Percentiles rank a stretch among this genome's conserved stretches.
These are phyloP conservation scores for Cavia porcellus DNA, from an alignment of 2,113 vertebrate genomes.

Conservation along the genomic window DNA sequence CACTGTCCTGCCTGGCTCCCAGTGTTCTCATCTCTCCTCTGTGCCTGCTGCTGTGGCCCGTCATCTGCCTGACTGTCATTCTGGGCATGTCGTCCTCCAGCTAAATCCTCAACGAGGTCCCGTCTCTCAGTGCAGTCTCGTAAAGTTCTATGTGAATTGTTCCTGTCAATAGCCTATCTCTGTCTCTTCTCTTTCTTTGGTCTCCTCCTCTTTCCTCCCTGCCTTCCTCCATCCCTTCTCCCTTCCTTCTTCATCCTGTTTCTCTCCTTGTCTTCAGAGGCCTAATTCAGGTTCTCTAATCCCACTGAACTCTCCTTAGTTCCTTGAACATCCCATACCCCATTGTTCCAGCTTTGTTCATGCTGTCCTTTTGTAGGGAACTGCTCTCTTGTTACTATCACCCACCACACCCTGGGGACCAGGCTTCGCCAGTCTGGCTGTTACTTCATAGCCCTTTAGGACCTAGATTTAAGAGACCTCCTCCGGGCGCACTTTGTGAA, in stretches of 20 bases:
- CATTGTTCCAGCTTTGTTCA: neutral
- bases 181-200: neutral
- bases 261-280: neutral
- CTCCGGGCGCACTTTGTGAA: neutral
- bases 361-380: neutral
- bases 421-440: neutral
- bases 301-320: no score
- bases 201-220: no score
- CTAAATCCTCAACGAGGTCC: neutral
- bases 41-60: neutral
- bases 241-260: no score
- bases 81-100: neutral
- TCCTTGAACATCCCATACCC: neutral
- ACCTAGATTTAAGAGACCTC: neutral
- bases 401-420: accelerated
- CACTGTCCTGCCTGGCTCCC: neutral
- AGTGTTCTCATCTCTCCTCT: neutral
- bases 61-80: neutral
- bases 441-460: neutral
- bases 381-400: neutral
- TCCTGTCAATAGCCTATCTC: neutral
- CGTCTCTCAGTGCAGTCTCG: neutral
- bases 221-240: neutral
- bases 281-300: neutral
- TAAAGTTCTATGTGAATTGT: accelerated